Percentiles rank a stretch among this genome's conserved stretches.
These are phyloP conservation scores for Pygocentrus nattereri DNA, from an alignment of 2,797 vertebrate genomes.

Conservation along the genomic window DNA sequence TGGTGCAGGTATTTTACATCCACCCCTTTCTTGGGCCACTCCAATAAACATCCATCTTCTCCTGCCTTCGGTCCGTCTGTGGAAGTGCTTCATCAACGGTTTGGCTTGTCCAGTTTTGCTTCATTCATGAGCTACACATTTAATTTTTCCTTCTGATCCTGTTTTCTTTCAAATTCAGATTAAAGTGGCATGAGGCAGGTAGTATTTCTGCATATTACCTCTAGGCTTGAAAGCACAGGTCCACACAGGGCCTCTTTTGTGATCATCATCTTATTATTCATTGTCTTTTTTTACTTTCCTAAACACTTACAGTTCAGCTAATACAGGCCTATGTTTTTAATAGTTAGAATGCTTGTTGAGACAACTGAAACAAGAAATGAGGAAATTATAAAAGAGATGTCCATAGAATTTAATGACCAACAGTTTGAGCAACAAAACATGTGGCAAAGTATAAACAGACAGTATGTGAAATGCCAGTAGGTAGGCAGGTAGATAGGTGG, in stretches of 20 bases:
- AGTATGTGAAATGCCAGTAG: too few relatives aligned
- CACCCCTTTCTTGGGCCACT: conserved; percentile 9
- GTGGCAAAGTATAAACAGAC: too few relatives aligned
- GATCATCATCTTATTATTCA: too few relatives aligned
- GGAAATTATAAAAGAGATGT: too few relatives aligned
- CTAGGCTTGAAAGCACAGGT: neutral
- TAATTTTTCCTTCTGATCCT: conserved; percentile 4
- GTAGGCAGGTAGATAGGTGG: too few relatives aligned
- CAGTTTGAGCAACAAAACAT: too few relatives aligned
- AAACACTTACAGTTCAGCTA: too few relatives aligned
- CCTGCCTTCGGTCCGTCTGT: neutral
- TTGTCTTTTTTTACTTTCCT: too few relatives aligned
- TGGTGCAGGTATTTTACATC: conserved; percentile 28
- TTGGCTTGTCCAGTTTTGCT: conserved; percentile 8
- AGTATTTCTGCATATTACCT: neutral
- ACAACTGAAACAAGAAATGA: too few relatives aligned
- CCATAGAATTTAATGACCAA: too few relatives aligned
- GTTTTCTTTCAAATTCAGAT: neutral
- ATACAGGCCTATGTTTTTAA: too few relatives aligned
- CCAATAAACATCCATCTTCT: conserved; percentile 39
- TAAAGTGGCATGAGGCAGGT: neutral
- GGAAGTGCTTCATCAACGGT: conserved; percentile 3
- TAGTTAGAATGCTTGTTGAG: too few relatives aligned
- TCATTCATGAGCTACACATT: neutral
- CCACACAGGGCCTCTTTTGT: neutral